A percentile compares a stretch with the other conserved stretches of the same genome.
phyloP scores from a whole-genome alignment of 2,113 vertebrate species.

The Perca fluviatilis region DNA sequence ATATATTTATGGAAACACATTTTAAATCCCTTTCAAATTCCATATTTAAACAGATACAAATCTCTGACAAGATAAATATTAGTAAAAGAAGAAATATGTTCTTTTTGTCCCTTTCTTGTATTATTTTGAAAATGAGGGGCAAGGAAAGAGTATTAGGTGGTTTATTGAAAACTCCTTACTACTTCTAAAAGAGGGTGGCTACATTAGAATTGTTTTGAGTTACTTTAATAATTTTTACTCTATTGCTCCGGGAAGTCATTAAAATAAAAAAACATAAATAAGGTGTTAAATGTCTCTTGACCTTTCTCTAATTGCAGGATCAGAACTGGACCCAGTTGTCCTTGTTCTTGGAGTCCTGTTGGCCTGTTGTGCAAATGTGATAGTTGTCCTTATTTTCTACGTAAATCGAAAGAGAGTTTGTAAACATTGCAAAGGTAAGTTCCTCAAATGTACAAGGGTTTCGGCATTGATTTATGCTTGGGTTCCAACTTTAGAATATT shows the following conservation, averaged over 20 bases:
- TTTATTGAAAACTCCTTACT: not conserved
- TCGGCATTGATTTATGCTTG: not conserved
- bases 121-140: not conserved
- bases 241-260: not conserved
- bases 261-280: not conserved
- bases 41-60: not conserved
- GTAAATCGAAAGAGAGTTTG: not conserved
- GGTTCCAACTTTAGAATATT: not conserved
- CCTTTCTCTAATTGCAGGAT: constrained; percentile 6
- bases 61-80: not conserved
- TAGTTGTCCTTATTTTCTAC: not conserved
- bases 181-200: not conserved
- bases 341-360: not conserved
- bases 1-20: not conserved
- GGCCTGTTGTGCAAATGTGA: constrained; percentile 21
- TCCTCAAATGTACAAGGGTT: not conserved
- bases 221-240: too few relatives aligned
- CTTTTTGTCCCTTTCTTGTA: not conserved
- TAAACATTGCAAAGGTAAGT: constrained; percentile 6
- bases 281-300: not conserved
- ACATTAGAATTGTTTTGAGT: too few relatives aligned
- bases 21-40: not conserved
- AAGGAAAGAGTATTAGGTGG: not conserved
- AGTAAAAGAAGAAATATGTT: not conserved
- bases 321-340: not conserved